A percentile compares a stretch with the other conserved stretches of the same genome.
Evolutionary conservation across 2,797 vertebrate genomes (phyloP).

Genomic region (Picus viridis): DNA sequence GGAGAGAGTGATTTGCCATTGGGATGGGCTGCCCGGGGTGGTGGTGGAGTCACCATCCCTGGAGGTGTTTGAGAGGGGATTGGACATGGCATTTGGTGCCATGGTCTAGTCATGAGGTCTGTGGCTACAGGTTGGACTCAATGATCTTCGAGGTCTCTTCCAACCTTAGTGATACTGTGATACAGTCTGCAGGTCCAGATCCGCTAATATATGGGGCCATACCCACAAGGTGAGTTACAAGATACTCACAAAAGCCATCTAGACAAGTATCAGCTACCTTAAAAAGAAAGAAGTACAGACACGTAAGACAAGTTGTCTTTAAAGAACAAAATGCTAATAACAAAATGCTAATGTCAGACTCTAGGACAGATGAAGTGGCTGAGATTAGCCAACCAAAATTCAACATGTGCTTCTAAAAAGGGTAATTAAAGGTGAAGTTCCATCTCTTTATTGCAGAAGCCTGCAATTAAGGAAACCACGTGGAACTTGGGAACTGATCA

Average conservation of each 20-base stretch:
- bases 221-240: neutral
- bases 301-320: neutral
- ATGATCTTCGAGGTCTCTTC: too few species aligned
- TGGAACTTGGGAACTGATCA: neutral
- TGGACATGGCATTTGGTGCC: too few species aligned
- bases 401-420: neutral
- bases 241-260: neutral
- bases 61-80: too few species aligned
- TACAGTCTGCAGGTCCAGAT: neutral
- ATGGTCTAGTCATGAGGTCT: too few species aligned
- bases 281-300: neutral
- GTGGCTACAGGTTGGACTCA: too few species aligned
- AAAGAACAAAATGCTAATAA: neutral
- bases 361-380: neutral
- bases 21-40: too few species aligned
- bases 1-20: too few species aligned
- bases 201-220: neutral
- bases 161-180: too few species aligned
- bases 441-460: neutral
- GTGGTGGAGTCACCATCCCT: too few species aligned
- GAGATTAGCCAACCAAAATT: neutral
- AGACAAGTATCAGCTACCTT: neutral
- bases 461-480: neutral
- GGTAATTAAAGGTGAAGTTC: neutral
- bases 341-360: neutral